Conservation (phyloP, 1,140 invertebrate genomes). For the Maniola jurtina region DNA sequence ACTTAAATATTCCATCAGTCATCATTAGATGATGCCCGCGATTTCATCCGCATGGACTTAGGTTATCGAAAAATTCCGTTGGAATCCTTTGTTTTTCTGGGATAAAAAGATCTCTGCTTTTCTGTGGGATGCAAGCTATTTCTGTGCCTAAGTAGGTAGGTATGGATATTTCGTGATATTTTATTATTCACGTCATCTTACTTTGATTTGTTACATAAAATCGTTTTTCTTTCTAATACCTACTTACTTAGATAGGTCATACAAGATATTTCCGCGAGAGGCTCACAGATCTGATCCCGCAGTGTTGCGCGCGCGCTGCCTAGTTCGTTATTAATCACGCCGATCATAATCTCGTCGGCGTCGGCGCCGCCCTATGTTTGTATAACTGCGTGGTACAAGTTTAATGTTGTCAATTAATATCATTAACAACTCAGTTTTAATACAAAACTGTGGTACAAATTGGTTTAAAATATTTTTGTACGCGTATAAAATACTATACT, state of each 20-base stretch:
- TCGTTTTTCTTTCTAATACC: neutral
- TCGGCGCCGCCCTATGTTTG: conserved; percentile 69
- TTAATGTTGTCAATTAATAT: conserved; percentile 30
- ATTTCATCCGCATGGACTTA: too few species aligned
- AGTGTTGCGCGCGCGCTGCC: conserved; percentile 44
- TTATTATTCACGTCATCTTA: neutral
- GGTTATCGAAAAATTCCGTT: too few species aligned
- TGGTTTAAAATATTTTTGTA: neutral
- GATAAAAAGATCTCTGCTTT: too few species aligned
- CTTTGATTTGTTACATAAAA: too few species aligned
- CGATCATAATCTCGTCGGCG: conserved; percentile 68
- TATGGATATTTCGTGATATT: neutral
- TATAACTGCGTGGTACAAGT: conserved; percentile 67
- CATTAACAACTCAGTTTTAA: neutral
- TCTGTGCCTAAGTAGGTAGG: too few species aligned
- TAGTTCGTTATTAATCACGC: conserved; percentile 70
- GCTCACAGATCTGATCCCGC: conserved; percentile 24
- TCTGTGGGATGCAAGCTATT: too few species aligned
- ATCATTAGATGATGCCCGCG: too few species aligned
- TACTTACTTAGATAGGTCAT: conserved; percentile 1
- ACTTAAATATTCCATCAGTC: too few species aligned
- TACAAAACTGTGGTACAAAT: neutral
- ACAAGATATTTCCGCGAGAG: conserved; percentile 26
- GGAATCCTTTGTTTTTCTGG: too few species aligned
- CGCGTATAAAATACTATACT: too few species aligned